Evolutionary conservation across 2,888 invertebrate species (phyloP).

Genomic region (Diarsia rubi): DNA sequence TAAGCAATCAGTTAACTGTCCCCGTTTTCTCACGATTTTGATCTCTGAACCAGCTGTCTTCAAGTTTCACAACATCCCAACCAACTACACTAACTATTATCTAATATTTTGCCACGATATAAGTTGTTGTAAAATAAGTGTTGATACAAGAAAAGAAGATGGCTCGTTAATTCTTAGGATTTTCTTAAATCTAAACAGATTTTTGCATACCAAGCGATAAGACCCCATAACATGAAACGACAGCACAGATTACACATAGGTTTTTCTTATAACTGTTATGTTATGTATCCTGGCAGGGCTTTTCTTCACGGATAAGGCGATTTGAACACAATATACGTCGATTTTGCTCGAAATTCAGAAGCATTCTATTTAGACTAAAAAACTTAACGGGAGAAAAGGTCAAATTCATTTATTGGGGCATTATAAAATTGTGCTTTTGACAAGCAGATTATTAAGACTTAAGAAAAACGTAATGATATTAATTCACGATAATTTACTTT

Average conservation of each 20-base stretch:
- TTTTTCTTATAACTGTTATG: conserved; percentile 49
- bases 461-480: neutral
- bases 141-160: neutral
- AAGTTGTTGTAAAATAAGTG: neutral
- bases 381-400: neutral
- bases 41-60: conserved; percentile 28
- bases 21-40: conserved; percentile 9
- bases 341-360: conserved; percentile 14
- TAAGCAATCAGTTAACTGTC: conserved; percentile 17
- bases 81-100: neutral
- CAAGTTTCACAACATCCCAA: neutral
- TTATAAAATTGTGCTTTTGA: neutral
- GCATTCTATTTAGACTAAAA: conserved; percentile 3
- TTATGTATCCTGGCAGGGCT: conserved; percentile 21
- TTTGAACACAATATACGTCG: conserved; percentile 12
- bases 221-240: conserved; percentile 47
- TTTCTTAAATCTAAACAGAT: conserved; percentile 35
- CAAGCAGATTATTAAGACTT: neutral
- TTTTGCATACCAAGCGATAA: conserved; percentile 29
- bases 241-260: conserved; percentile 46
- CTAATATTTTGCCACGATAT: neutral
- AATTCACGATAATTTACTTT: too few relatives aligned
- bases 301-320: conserved; percentile 29
- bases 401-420: neutral
- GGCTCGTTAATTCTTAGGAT: neutral